A percentile compares a stretch with the other conserved stretches of the same genome.
These are phyloP conservation scores for Brachypterus glaber DNA, from an alignment of 2,888 invertebrate species.

Conservation along the genomic window DNA sequence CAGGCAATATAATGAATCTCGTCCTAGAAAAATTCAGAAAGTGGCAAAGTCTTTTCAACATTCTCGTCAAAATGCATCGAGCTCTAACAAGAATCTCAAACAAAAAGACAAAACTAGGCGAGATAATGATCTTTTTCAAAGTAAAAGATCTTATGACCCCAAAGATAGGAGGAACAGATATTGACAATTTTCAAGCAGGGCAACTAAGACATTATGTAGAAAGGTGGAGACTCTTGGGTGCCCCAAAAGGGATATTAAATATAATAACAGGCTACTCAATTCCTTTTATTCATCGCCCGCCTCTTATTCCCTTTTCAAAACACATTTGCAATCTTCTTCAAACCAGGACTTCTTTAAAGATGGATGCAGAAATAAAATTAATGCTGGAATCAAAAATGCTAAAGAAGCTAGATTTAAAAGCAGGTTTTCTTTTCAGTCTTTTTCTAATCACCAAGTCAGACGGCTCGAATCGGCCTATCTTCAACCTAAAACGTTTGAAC, in stretches of 20 bases:
- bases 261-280: conserved; percentile 4
- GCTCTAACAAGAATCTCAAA: too few relatives aligned
- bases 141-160: too few relatives aligned
- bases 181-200: conserved; percentile 1
- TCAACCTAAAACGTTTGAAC: conserved; percentile 16
- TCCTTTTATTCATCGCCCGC: conserved; percentile 7
- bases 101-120: too few relatives aligned
- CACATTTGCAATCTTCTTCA: conserved; percentile 6
- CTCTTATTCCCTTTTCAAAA: conserved; percentile 1
- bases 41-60: too few relatives aligned
- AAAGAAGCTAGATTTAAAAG: conserved; percentile 5
- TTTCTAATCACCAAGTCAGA: conserved; percentile 8
- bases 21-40: too few relatives aligned
- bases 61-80: too few relatives aligned
- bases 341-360: conserved; percentile 4
- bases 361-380: conserved; percentile 5
- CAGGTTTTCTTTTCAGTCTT: conserved; percentile 6
- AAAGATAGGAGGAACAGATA: too few relatives aligned
- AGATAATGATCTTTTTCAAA: too few relatives aligned
- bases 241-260: conserved; percentile 7
- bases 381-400: conserved; percentile 8
- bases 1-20: too few relatives aligned
- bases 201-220: conserved; percentile 3
- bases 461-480: conserved; percentile 6
- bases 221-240: conserved; percentile 9